Evolutionary conservation across 2,888 invertebrate species (phyloP).

Genomic region (Cheilosia vulpina): DNA sequence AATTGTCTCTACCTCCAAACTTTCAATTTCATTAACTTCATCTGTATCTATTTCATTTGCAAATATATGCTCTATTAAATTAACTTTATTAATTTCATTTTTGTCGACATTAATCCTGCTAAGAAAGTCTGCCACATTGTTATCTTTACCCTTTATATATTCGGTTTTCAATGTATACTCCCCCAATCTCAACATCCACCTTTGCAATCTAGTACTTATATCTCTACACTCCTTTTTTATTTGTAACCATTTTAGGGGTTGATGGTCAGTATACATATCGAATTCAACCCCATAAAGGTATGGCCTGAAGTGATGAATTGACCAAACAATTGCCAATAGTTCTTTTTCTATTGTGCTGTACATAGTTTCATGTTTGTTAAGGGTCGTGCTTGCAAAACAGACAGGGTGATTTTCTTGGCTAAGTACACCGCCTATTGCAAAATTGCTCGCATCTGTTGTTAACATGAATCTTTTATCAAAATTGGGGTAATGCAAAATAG

Average conservation of each 20-base stretch:
- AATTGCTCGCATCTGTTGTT: constrained; percentile 32
- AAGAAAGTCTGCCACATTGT: constrained; percentile 47
- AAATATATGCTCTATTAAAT: too few species aligned
- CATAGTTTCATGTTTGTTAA: neutral
- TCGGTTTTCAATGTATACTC: constrained; percentile 46
- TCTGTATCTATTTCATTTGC: too few species aligned
- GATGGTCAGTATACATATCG: constrained; percentile 26
- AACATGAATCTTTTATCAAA: constrained; percentile 27
- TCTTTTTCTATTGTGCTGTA: constrained; percentile 36
- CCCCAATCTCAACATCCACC: constrained; percentile 33
- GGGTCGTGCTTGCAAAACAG: constrained; percentile 18
- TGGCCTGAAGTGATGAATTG: constrained; percentile 33
- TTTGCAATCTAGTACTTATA: constrained; percentile 47
- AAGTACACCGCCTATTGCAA: constrained; percentile 16
- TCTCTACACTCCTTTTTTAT: constrained; percentile 50
- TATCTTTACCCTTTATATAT: constrained; percentile 50
- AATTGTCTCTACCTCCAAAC: constrained; percentile 6
- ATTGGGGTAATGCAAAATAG: constrained; percentile 37
- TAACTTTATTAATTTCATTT: neutral
- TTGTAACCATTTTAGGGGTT: constrained; percentile 39
- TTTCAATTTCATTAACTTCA: constrained; percentile 6
- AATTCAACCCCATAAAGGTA: constrained; percentile 35
- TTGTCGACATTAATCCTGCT: constrained; percentile 39
- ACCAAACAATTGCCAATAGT: constrained; percentile 34
- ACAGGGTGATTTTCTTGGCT: constrained; percentile 18